phyloP scores from a whole-genome alignment of 2,888 invertebrate genomes.

The Tachystola acroxantha region DNA sequence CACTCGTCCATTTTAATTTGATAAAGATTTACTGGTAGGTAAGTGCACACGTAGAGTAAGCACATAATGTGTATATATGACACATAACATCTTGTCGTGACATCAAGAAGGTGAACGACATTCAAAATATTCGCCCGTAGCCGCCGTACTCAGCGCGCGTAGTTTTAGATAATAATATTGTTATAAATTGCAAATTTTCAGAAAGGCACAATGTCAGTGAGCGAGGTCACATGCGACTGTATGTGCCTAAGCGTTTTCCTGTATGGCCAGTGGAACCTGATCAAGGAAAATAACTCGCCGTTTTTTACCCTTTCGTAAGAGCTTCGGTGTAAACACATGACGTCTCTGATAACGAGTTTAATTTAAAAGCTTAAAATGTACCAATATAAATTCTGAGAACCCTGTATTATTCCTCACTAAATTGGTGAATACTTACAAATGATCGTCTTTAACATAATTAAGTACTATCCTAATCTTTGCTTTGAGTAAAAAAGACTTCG shows the following conservation, averaged over 20 bases:
- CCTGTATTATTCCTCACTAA: not conserved
- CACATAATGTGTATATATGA: no score
- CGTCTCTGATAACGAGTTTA: not conserved
- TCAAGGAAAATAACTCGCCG: slow-evolving; percentile 17
- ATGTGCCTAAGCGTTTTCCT: slow-evolving; percentile 24
- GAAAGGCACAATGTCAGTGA: slow-evolving; percentile 13
- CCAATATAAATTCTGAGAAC: not conserved
- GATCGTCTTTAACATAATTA: no score
- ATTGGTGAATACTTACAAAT: not conserved
- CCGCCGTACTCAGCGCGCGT: no score
- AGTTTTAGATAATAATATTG: no score
- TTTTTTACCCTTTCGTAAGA: slow-evolving; percentile 5
- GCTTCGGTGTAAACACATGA: slow-evolving; percentile 5
- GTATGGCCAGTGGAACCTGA: slow-evolving; percentile 17
- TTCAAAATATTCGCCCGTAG: no score
- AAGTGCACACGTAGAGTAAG: no score
- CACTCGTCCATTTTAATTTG: no score
- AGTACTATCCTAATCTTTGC: no score
- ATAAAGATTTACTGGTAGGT: no score
- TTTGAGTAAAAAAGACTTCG: no score
- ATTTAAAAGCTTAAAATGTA: not conserved
- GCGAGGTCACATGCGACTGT: slow-evolving; percentile 19
- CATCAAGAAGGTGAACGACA: not conserved
- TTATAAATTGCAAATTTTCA: slow-evolving; percentile 12
- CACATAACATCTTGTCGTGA: not conserved